phyloP scores from a whole-genome alignment of 92 coral and sea anemone genomes.

The Umimayanthus kanabou region DNA sequence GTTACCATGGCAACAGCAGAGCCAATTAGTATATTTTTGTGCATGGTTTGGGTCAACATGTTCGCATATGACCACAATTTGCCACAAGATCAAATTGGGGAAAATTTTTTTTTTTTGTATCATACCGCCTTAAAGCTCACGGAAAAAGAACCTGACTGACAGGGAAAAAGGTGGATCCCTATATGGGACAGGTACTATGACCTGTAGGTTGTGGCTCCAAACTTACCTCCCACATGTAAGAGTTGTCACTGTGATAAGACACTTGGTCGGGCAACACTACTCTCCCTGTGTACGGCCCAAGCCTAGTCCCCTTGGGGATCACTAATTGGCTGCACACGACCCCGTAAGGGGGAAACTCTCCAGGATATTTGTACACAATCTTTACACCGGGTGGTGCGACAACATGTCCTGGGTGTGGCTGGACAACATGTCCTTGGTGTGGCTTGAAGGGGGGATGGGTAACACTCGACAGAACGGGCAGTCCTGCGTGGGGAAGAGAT shows the following conservation, averaged over 20 bases:
- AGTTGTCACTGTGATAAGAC: slow-evolving; percentile 57
- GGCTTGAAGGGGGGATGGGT: neutral
- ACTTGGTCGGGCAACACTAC: slow-evolving; percentile 66
- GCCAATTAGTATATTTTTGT: no score
- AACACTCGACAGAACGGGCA: neutral
- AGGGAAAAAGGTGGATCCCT: no score
- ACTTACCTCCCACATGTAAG: slow-evolving; percentile 83
- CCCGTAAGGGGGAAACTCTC: slow-evolving; percentile 39
- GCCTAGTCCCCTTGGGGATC: slow-evolving; percentile 85
- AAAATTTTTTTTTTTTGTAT: no score
- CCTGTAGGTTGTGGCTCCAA: neutral
- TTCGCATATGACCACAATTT: no score
- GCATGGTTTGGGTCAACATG: no score
- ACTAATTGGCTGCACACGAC: slow-evolving; percentile 72
- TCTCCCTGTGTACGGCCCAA: slow-evolving; percentile 93
- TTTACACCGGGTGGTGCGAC: slow-evolving; percentile 34
- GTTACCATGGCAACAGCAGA: no score
- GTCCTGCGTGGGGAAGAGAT: neutral
- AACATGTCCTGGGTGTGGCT: slow-evolving; percentile 6
- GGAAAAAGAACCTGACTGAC: no score
- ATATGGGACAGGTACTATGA: no score
- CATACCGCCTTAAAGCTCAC: no score
- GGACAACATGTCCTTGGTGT: neutral
- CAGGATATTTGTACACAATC: slow-evolving; percentile 35
- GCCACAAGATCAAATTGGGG: no score